Evolutionary conservation across 1,140 invertebrate species (phyloP).

Genomic region (Leguminivora glycinivorella): DNA sequence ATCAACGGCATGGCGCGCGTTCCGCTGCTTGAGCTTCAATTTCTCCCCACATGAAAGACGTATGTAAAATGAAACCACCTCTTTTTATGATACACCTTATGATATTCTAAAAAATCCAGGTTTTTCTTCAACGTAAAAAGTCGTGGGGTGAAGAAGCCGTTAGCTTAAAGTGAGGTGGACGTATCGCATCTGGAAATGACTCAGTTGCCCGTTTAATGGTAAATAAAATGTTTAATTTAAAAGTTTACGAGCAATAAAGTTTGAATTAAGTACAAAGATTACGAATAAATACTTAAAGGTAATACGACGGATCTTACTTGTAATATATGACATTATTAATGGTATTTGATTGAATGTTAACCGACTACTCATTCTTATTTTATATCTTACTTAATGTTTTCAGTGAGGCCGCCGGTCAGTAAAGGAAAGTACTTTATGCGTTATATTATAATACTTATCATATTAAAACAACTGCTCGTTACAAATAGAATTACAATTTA

Average conservation of each 20-base stretch:
- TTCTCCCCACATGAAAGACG: slow-evolving; percentile 46
- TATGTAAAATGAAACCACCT: slow-evolving; percentile 62
- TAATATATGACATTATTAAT: too few species aligned
- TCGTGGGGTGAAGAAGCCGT: slow-evolving; percentile 39
- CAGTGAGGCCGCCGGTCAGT: too few species aligned
- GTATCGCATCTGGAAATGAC: background rate
- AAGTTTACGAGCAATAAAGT: background rate
- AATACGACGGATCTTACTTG: too few species aligned
- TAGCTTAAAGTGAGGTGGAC: slow-evolving; percentile 12
- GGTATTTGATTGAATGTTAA: too few species aligned
- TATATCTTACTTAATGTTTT: too few species aligned
- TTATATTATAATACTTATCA: too few species aligned
- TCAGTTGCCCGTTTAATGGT: background rate
- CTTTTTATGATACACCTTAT: slow-evolving; percentile 61
- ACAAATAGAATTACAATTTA: too few species aligned
- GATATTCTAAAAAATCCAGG: slow-evolving; percentile 62
- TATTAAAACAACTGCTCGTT: too few species aligned
- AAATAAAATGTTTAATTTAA: background rate
- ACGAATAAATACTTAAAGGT: background rate
- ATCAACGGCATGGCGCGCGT: slow-evolving; percentile 49
- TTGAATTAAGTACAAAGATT: background rate
- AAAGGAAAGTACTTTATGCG: too few species aligned
- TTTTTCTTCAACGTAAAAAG: slow-evolving; percentile 60
- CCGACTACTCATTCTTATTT: too few species aligned
- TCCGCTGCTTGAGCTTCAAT: slow-evolving; percentile 26